Evolutionary conservation across 2,888 invertebrate genomes (phyloP), one percentile per base, ranked within the genome.

Genomic region (Dynastes hyllus): DNA sequence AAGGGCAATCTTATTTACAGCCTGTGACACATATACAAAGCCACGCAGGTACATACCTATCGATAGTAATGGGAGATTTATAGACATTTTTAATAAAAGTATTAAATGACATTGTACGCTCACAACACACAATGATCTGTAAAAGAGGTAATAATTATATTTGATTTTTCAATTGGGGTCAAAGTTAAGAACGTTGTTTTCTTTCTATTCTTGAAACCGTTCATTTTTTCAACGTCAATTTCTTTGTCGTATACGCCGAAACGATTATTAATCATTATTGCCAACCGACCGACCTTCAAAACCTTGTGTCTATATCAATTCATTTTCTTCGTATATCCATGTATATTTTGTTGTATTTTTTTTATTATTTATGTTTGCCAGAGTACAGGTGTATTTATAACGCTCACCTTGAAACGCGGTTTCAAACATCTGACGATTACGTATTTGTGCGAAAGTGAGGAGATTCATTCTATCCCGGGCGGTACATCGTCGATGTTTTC

Each of bases 1-100:
- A 75, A 75, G 73, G 73, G 61, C 63, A 61, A 16, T 63, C 45
- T 50, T 75, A 75, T 61, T 61, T 75, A 75, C 73, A 61, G 29
- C 40, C 16, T 58, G 13, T 75, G 73, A 58, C 51, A 69, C 22
- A 40, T 45, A 45, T 73, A 9, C 27, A 50, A 29, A 22, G 22
- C n/a, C 58, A 22, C 22, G 22, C 22, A 22, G 22, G 22, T 22
- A 22, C 16, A 22, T 22, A 22, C 22, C 22, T 22, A 11, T 32
- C 32, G 32, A 37, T 69, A 27, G 9, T 45, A 45, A 11, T 45
- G 45, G 45, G 45, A 45, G 45, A 58, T 58, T 58, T 40, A 63
- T 45, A 75, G n/a, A 13, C 5, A 50, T 16, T 61, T 45, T 45
- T 75, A 75, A 27, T 61, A 22, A 63, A 61, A 75, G 50, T 37